These are phyloP conservation scores for Epizoanthus stellaris DNA, from an alignment of 92 coral and sea anemone species.

Conservation along the genomic window DNA sequence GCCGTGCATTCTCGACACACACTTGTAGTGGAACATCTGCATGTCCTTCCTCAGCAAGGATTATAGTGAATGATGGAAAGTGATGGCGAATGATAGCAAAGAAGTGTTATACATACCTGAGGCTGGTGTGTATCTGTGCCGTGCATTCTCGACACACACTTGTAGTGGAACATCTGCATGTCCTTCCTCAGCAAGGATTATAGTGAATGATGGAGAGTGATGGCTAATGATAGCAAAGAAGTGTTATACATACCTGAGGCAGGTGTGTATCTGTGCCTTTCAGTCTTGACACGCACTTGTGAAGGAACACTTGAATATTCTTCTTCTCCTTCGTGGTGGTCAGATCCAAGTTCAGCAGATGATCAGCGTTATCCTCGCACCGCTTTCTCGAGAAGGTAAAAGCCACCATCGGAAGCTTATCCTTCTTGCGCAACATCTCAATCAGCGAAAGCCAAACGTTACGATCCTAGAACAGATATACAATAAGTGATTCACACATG, in stretches of 20 bases:
- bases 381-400: conserved; percentile 91
- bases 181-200: too few relatives aligned
- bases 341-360: conserved; percentile 80
- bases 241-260: conserved; percentile 73
- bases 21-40: too few relatives aligned
- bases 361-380: conserved; percentile 91
- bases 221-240: too few relatives aligned
- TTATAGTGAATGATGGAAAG: too few relatives aligned
- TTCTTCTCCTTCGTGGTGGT: conserved; percentile 82
- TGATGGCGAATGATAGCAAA: too few relatives aligned
- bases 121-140: conserved; percentile 82
- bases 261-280: conserved; percentile 79
- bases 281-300: conserved; percentile 83
- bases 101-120: conserved; percentile 59
- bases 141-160: conserved; percentile 63
- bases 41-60: too few relatives aligned
- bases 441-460: conserved; percentile 89
- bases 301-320: conserved; percentile 77
- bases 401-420: conserved; percentile 90
- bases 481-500: neutral
- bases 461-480: conserved; percentile 67
- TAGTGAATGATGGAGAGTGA: too few relatives aligned
- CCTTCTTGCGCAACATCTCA: conserved; percentile 89
- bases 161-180: too few relatives aligned
- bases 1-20: too few relatives aligned